A percentile compares a stretch with the other conserved stretches of the same genome.
Conservation (phyloP, 2,113 vertebrate species). For the Cichladusa arquata region DNA sequence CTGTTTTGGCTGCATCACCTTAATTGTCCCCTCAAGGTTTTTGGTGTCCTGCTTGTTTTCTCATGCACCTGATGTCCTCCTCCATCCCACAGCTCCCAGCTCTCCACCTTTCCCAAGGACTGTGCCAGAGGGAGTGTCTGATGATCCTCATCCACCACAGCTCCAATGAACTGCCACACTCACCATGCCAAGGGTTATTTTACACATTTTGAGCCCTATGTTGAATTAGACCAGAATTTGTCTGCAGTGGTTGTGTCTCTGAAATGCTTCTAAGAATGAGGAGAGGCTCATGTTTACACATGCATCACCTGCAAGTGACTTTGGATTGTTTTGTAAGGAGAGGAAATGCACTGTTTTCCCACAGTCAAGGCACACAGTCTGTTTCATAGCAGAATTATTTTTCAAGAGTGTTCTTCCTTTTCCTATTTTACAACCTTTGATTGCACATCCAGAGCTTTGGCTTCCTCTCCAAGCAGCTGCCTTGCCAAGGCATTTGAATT, state of each 20-base stretch:
- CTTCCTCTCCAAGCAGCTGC: constrained; percentile 43
- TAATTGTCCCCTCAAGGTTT: not conserved
- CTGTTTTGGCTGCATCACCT: not conserved
- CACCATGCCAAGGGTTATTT: not conserved
- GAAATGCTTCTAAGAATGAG: not conserved
- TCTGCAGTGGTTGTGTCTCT: not conserved
- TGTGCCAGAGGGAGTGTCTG: not conserved
- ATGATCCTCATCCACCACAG: not conserved
- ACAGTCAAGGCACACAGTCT: not conserved
- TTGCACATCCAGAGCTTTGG: constrained; percentile 46
- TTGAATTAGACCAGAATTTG: not conserved
- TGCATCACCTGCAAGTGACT: not conserved
- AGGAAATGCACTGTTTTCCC: constrained; percentile 12
- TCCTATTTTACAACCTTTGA: constrained; percentile 48
- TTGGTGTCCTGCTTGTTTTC: not conserved
- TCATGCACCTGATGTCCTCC: not conserved
- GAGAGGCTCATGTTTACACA: not conserved
- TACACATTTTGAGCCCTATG: not conserved
- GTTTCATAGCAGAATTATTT: constrained; percentile 23
- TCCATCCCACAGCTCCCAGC: not conserved
- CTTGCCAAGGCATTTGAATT: constrained; percentile 37
- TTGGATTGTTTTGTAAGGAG: not conserved
- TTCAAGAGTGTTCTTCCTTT: constrained; percentile 51
- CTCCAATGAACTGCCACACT: not conserved
- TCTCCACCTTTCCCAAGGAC: not conserved